A percentile compares a stretch with the other conserved stretches of the same genome.
phyloP scores from a whole-genome alignment of 2,888 invertebrate genomes.

The Mythimna impura region DNA sequence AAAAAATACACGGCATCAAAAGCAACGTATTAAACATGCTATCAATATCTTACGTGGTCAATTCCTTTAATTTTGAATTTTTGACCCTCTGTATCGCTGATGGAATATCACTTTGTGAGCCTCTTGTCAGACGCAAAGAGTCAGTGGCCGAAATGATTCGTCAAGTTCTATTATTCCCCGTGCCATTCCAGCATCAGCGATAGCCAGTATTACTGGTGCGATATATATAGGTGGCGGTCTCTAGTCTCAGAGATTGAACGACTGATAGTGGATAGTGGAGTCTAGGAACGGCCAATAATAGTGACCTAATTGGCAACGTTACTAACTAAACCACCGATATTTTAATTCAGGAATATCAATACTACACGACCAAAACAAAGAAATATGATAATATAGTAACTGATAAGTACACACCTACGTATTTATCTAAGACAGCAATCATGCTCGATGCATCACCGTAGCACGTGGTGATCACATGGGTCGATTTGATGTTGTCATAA shows the following conservation, averaged over 20 bases:
- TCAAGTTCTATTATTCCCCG: not conserved
- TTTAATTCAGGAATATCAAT: conserved; percentile 5
- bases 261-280: not conserved
- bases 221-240: not conserved
- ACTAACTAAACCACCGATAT: not conserved
- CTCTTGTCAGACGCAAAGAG: not conserved
- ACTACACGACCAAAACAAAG: conserved; percentile 17
- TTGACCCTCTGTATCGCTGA: not conserved
- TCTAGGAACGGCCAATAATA: not conserved
- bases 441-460: conserved; percentile 28
- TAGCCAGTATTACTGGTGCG: not conserved
- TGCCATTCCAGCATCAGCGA: not conserved
- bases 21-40: not conserved
- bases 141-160: no score
- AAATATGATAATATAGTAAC: not conserved
- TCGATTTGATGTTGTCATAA: conserved; percentile 6
- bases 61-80: not conserved
- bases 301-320: conserved; percentile 1
- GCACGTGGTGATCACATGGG: conserved; percentile 32
- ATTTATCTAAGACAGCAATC: conserved; percentile 29
- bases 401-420: conserved; percentile 11
- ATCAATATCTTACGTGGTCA: not conserved
- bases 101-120: not conserved
- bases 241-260: not conserved
- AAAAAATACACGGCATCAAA: not conserved